A percentile compares a stretch with the other conserved stretches of the same genome.
phyloP scores from a whole-genome alignment of 2,797 vertebrate genomes.

The Yasuhikotakia modesta region DNA sequence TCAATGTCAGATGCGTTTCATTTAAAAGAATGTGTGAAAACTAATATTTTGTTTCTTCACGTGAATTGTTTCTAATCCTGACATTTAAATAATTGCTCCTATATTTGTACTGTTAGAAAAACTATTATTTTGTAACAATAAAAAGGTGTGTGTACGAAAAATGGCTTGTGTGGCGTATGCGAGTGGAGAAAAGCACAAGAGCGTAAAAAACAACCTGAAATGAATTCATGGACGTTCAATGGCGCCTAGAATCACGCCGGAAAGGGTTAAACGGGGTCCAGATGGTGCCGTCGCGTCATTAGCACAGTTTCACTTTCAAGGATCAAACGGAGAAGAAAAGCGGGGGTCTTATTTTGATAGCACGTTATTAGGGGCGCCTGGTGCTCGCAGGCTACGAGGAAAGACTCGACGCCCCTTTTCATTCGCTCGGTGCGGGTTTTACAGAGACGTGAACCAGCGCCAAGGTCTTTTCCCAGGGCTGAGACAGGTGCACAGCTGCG shows the following conservation, averaged over 20 bases:
- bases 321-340: conserved; percentile 62
- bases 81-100: not conserved
- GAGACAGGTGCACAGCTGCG: conserved; percentile 78
- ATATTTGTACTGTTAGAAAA: too few relatives aligned
- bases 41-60: too few relatives aligned
- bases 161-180: not conserved
- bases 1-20: not conserved
- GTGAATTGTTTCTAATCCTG: not conserved
- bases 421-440: conserved; percentile 49
- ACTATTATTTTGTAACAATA: too few relatives aligned
- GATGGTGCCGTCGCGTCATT: conserved; percentile 64
- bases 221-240: conserved; percentile 61
- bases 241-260: conserved; percentile 47
- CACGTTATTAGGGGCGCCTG: conserved; percentile 52
- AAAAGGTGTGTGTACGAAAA: too few relatives aligned
- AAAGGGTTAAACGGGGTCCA: conserved; percentile 66
- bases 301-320: conserved; percentile 69
- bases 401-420: conserved; percentile 56
- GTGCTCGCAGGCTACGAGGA: conserved; percentile 51
- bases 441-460: conserved; percentile 71
- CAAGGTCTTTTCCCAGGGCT: conserved; percentile 73
- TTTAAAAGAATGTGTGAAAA: not conserved
- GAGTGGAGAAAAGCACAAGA: not conserved
- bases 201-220: conserved; percentile 40
- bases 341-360: conserved; percentile 59